A percentile compares a stretch with the other conserved stretches of the same genome.
phyloP scores from a whole-genome alignment of 2,113 vertebrate genomes.

The Lamprotornis superbus region DNA sequence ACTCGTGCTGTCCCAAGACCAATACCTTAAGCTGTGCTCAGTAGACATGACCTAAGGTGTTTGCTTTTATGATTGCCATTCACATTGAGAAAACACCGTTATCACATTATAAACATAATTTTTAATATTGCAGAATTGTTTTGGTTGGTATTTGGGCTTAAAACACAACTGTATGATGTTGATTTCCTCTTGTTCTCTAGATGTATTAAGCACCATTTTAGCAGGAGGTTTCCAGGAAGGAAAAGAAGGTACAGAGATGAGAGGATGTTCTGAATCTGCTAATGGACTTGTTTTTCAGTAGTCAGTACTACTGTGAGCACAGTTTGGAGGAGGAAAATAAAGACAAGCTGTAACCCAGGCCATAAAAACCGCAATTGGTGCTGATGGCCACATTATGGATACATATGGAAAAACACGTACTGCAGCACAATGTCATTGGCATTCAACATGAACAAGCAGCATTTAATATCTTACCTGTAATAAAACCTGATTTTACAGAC shows the following conservation, averaged over 20 bases:
- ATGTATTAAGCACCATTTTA: background rate
- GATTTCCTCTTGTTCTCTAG: background rate
- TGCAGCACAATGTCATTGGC: too few species aligned
- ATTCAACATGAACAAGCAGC: background rate
- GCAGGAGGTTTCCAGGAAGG: background rate
- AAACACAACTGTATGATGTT: rapidly evolving
- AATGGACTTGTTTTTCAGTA: background rate
- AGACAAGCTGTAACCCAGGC: background rate
- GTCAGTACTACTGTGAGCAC: background rate
- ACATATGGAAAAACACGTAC: background rate
- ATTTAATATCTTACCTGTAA: background rate
- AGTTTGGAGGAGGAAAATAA: background rate
- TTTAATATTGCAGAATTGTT: slow-evolving; percentile 5
- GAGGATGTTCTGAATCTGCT: background rate
- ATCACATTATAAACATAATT: slow-evolving; percentile 58
- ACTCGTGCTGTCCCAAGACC: background rate
- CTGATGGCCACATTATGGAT: background rate
- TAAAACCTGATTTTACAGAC: background rate
- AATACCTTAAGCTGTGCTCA: background rate
- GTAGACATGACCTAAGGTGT: slow-evolving; percentile 48
- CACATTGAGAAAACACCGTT: slow-evolving; percentile 17
- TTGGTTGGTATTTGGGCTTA: background rate
- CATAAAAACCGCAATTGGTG: background rate
- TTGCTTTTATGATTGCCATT: slow-evolving; percentile 53
- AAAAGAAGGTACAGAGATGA: background rate